A percentile compares a stretch with the other conserved stretches of the same genome.
phyloP scores from a whole-genome alignment of 1,140 invertebrate genomes.

The Himalopsyche phryganea region DNA sequence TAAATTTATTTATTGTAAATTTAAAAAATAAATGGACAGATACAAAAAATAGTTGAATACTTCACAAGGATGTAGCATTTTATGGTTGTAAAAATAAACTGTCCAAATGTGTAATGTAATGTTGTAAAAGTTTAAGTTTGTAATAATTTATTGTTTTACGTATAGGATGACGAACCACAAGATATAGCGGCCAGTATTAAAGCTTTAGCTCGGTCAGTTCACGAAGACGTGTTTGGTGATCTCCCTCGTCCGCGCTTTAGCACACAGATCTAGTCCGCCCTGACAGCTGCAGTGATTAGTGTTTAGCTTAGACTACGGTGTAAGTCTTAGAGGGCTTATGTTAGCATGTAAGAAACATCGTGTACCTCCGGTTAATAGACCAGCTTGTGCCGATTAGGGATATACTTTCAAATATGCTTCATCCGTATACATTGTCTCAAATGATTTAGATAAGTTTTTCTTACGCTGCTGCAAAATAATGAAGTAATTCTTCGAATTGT shows the following conservation, averaged over 20 bases:
- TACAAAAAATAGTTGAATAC: not conserved
- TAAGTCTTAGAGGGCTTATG: constrained; percentile 12
- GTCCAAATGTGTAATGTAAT: too few relatives aligned
- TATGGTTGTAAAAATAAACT: not conserved
- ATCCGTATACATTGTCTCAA: not conserved
- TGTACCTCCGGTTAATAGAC: constrained; percentile 27
- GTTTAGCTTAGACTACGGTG: constrained; percentile 8
- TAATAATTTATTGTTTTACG: too few relatives aligned
- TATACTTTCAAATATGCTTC: not conserved
- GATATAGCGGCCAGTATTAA: constrained; percentile 86
- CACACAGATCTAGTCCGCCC: constrained; percentile 64
- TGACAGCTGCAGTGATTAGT: not conserved
- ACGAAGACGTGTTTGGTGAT: constrained; percentile 82
- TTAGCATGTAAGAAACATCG: constrained; percentile 13
- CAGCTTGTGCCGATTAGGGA: constrained; percentile 9
- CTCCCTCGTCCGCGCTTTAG: constrained; percentile 76
- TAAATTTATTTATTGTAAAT: too few relatives aligned
- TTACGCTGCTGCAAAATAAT: not conserved
- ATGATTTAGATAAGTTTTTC: not conserved
- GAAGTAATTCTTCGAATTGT: too few relatives aligned
- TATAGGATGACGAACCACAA: constrained; percentile 39
- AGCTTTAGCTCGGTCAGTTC: constrained; percentile 79
- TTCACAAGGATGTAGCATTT: not conserved
- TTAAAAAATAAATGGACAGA: too few relatives aligned
- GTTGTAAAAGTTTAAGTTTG: too few relatives aligned